Conservation (phyloP, 2,113 vertebrate genomes). For the Glareola pratincola region DNA sequence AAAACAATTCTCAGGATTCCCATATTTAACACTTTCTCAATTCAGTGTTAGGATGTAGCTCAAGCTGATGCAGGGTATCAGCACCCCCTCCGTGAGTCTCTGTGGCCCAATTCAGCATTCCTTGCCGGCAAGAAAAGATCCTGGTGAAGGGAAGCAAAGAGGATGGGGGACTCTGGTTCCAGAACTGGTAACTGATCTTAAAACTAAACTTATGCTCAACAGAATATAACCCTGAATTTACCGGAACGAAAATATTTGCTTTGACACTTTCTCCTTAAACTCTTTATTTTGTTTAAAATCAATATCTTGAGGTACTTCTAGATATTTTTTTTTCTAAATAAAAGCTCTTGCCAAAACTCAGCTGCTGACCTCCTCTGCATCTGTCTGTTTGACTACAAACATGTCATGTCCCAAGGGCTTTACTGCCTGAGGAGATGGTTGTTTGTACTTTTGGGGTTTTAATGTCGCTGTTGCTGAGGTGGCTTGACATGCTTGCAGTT, state of each 20-base stretch:
- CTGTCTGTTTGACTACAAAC: not conserved
- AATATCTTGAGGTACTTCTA: not conserved
- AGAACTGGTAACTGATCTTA: not conserved
- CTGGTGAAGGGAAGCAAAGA: not conserved
- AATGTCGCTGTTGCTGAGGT: not conserved
- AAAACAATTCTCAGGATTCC: not conserved
- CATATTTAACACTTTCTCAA: rapidly evolving
- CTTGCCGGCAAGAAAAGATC: not conserved
- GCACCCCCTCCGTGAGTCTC: not conserved
- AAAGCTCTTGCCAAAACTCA: not conserved
- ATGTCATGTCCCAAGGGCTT: not conserved
- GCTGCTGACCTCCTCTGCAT: not conserved
- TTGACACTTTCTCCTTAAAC: not conserved
- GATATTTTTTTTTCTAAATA: not conserved
- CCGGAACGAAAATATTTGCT: not conserved
- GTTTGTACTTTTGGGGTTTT: not conserved
- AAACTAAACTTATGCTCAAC: not conserved
- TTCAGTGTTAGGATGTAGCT: not conserved
- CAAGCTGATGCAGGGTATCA: rapidly evolving
- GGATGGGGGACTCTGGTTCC: not conserved
- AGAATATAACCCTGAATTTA: not conserved
- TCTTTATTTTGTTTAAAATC: not conserved
- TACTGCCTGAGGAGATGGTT: not conserved
- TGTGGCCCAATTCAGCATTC: not conserved
- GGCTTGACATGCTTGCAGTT: not conserved